A percentile compares a stretch with the other conserved stretches of the same genome.
phyloP scores from a whole-genome alignment of 2,797 vertebrate species.

The Helostoma temminkii region DNA sequence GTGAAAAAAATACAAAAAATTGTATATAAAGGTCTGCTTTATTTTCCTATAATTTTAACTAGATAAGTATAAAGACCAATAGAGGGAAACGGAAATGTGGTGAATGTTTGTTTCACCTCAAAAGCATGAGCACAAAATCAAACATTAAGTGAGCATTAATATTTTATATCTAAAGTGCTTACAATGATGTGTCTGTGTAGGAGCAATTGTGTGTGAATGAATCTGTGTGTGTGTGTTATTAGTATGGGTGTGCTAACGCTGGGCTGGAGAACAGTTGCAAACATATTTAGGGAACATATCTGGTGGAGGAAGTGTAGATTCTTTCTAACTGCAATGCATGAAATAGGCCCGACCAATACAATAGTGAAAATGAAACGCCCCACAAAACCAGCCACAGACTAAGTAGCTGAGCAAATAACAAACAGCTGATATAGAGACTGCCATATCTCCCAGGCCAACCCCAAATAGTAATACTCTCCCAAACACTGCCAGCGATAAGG shows the following conservation, averaged over 20 bases:
- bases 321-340: background rate
- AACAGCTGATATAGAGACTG: conserved; percentile 34
- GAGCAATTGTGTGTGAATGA: too few species aligned
- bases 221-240: too few species aligned
- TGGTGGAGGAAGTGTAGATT: background rate
- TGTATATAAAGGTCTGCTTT: too few species aligned
- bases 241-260: too few species aligned
- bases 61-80: too few species aligned
- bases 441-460: conserved; percentile 1
- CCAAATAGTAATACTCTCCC: background rate
- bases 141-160: too few species aligned
- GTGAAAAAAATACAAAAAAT: background rate
- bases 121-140: too few species aligned
- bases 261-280: background rate
- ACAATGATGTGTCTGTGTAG: too few species aligned
- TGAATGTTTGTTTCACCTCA: too few species aligned
- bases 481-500: background rate
- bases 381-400: background rate
- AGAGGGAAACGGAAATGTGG: too few species aligned
- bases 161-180: too few species aligned
- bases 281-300: background rate
- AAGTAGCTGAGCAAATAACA: conserved; percentile 27
- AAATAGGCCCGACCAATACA: conserved; percentile 12
- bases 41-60: too few species aligned
- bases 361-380: background rate